Evolutionary conservation across 2,113 vertebrate genomes (phyloP).

Genomic region (Aptenodytes patagonicus): DNA sequence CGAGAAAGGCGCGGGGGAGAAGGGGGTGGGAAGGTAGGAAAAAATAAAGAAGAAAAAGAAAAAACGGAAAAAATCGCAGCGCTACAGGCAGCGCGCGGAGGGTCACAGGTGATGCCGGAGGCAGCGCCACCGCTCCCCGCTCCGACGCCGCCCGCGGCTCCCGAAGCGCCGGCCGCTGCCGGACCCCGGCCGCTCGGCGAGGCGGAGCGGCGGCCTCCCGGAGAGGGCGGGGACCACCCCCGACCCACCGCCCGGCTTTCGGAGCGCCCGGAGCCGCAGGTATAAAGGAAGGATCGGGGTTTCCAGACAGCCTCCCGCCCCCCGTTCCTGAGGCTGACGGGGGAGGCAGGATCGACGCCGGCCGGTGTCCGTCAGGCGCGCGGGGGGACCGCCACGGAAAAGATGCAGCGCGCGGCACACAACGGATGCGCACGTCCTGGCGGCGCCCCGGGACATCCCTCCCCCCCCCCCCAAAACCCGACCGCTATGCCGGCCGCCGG

Average conservation of each 20-base stretch:
- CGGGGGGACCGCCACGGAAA: background rate
- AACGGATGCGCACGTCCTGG: background rate
- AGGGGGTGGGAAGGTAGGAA: fast-evolving
- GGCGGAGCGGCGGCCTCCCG: background rate
- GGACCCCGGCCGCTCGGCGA: background rate
- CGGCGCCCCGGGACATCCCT: background rate
- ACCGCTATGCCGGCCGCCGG: no score
- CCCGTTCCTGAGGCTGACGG: background rate
- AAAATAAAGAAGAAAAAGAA: background rate
- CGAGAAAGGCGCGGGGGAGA: background rate
- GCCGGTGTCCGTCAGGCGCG: background rate
- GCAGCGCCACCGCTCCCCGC: background rate
- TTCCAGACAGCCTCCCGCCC: background rate
- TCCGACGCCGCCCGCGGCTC: background rate
- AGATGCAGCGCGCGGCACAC: background rate
- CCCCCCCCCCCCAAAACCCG: no score
- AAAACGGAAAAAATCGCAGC: background rate
- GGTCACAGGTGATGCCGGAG: background rate
- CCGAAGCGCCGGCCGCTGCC: background rate
- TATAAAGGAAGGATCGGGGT: background rate
- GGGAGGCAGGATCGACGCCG: background rate
- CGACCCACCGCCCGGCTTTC: background rate
- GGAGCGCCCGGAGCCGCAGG: background rate
- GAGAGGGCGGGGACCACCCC: background rate
- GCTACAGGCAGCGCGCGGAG: background rate